These are phyloP conservation scores for Antheraea yamamai DNA, from an alignment of 2,888 invertebrate species.

Conservation along the genomic window DNA sequence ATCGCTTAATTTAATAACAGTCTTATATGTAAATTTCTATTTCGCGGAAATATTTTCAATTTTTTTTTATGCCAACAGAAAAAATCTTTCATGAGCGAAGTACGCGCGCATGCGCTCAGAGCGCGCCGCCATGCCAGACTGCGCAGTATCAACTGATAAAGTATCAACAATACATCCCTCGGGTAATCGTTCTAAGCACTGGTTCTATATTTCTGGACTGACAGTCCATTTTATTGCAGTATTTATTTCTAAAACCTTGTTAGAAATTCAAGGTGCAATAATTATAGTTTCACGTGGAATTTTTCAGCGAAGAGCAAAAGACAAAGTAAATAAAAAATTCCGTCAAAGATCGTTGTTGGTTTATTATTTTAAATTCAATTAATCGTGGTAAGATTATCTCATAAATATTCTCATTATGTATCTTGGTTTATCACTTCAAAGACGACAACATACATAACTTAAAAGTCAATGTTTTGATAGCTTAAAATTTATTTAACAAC, in stretches of 20 bases:
- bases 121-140: conserved; percentile 77
- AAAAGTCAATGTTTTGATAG: neutral
- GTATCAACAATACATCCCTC: conserved; percentile 76
- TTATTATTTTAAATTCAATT: conserved; percentile 52
- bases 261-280: conserved; percentile 59
- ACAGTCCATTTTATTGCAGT: conserved; percentile 77
- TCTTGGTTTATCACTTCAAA: neutral
- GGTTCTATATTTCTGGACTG: conserved; percentile 50
- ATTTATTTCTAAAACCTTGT: conserved; percentile 54
- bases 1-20: conserved; percentile 31
- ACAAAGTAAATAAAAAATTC: conserved; percentile 32
- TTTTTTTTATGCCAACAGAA: neutral
- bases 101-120: conserved; percentile 71
- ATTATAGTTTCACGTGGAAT: conserved; percentile 65
- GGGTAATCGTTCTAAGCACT: conserved; percentile 73
- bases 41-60: neutral
- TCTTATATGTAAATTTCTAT: neutral
- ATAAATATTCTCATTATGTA: neutral
- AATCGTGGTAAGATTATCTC: conserved; percentile 24
- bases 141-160: conserved; percentile 77
- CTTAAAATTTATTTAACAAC: neutral
- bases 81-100: neutral
- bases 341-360: conserved; percentile 48
- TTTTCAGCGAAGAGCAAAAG: conserved; percentile 42
- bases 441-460: neutral